Evolutionary conservation across 2,888 invertebrate genomes (phyloP).

Genomic region (Boloria selene): DNA sequence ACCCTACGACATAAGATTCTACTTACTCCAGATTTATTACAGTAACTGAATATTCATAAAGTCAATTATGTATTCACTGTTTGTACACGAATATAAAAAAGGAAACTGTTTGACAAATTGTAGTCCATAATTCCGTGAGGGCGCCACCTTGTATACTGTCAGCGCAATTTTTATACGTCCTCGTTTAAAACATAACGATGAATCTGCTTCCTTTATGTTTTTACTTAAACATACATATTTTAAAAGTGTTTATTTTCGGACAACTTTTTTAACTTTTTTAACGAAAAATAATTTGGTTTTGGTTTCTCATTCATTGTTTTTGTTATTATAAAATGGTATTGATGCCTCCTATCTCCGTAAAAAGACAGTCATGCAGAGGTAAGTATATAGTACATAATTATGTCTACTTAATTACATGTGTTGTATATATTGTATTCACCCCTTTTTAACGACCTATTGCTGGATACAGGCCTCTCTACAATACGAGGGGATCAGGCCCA

Average conservation of each 20-base stretch:
- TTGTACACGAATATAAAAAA: conserved; percentile 41
- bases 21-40: conserved; percentile 21
- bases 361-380: no score
- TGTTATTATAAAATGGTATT: no score
- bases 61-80: conserved; percentile 41
- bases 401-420: no score
- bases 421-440: no score
- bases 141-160: conserved; percentile 61
- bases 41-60: conserved; percentile 30
- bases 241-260: neutral
- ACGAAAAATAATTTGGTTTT: no score
- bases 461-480: no score
- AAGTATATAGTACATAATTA: no score
- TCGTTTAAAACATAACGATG: conserved; percentile 45
- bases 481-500: no score
- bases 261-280: neutral
- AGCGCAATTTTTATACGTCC: conserved; percentile 62
- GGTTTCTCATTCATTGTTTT: no score
- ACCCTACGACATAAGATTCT: neutral
- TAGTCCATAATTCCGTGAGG: conserved; percentile 55
- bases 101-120: conserved; percentile 60
- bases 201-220: conserved; percentile 35
- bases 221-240: conserved; percentile 13
- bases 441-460: no score
- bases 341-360: no score